phyloP scores from a whole-genome alignment of 2,113 vertebrate genomes.

The Balaenoptera acutorostrata region DNA sequence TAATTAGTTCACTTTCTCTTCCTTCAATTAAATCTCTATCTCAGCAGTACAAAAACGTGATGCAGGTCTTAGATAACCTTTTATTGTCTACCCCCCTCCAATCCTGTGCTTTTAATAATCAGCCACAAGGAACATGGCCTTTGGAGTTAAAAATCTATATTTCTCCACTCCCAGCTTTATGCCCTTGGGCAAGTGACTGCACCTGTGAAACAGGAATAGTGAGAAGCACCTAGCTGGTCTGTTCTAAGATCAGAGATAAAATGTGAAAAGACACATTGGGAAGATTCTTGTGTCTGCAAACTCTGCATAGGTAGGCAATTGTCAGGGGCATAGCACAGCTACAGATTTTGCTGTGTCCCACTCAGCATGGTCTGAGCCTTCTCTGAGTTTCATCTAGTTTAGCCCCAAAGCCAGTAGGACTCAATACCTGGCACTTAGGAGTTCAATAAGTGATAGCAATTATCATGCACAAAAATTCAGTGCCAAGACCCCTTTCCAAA shows the following conservation, averaged over 20 bases:
- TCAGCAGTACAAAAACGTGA: background rate
- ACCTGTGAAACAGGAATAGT: background rate
- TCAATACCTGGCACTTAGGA: background rate
- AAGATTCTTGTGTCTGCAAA: background rate
- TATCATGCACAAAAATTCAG: background rate
- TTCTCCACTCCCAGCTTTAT: background rate
- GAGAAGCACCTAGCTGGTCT: background rate
- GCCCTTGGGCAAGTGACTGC: background rate
- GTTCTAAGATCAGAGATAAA: background rate
- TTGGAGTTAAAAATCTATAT: background rate
- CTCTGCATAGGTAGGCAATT: background rate
- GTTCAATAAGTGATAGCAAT: background rate
- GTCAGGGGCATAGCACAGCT: background rate
- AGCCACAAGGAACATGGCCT: background rate
- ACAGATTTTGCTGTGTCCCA: background rate
- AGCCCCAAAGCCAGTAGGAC: background rate
- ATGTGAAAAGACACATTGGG: background rate
- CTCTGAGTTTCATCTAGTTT: background rate
- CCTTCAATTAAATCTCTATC: conserved; percentile 38
- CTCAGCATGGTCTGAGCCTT: background rate
- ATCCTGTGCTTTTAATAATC: background rate
- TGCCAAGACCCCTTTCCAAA: background rate
- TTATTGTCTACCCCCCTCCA: background rate
- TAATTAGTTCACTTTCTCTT: conserved; percentile 15
- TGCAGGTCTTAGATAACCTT: conserved; percentile 13